Evolutionary conservation across 2,113 vertebrate species (phyloP).

Genomic region (Blennius ocellaris): DNA sequence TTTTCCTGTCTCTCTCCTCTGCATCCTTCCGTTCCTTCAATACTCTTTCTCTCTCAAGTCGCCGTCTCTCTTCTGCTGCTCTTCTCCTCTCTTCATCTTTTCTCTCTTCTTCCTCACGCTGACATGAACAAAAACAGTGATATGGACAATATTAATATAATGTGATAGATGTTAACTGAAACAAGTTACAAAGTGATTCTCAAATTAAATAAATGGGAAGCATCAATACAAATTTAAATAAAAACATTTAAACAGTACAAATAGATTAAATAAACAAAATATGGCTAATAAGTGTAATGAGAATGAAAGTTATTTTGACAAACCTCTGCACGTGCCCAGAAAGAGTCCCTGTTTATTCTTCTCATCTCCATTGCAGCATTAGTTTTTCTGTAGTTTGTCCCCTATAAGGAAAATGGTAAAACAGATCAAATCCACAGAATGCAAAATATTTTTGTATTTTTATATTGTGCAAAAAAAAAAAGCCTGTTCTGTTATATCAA

Average conservation of each 20-base stretch:
- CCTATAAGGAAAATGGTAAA: constrained; percentile 68
- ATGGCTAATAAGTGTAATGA: not conserved
- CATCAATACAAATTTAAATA: too few relatives aligned
- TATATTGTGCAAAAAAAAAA: too few relatives aligned
- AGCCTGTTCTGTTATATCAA: too few relatives aligned
- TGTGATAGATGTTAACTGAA: too few relatives aligned
- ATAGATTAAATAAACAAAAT: too few relatives aligned
- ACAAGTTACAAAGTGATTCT: too few relatives aligned
- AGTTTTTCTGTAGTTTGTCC: constrained; percentile 90
- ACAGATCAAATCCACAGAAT: not conserved
- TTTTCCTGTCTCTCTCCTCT: constrained; percentile 86
- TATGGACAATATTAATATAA: too few relatives aligned
- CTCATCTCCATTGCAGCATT: constrained; percentile 89
- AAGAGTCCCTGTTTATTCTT: constrained; percentile 86
- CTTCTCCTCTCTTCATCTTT: constrained; percentile 85
- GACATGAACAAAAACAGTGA: not conserved
- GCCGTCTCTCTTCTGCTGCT: constrained; percentile 81
- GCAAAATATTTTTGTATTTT: not conserved
- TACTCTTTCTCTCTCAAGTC: constrained; percentile 83
- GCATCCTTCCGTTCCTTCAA: constrained; percentile 84
- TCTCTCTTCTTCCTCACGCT: constrained; percentile 87
- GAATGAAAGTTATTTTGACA: constrained; percentile 1
- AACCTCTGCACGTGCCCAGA: constrained; percentile 91
- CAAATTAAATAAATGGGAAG: too few relatives aligned
- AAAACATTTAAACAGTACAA: too few relatives aligned